Base-by-base conservation (phyloP, 2,888 invertebrate genomes). In the Zygogramma bicolorata region DNA sequence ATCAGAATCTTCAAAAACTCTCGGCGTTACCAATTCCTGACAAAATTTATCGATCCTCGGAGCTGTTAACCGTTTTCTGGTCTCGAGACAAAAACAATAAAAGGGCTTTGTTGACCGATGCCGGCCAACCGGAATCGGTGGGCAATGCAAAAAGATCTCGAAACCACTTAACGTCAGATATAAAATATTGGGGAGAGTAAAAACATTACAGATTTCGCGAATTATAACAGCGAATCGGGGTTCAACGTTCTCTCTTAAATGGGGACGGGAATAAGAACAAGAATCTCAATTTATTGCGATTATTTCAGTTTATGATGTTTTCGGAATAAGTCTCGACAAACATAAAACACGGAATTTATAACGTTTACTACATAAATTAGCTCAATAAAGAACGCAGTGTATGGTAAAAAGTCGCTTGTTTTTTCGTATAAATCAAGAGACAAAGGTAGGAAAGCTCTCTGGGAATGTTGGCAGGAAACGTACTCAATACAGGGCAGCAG, bases 111-210 rank as follows among this genome's bases (percentile, higher is more conserved):
- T 72, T 71, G 61, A 38, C 57, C 66, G 27, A 69, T 15, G 68
- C 60, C 53, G 46, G 25, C 67, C 49, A 71, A 74, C 67, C 49
- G 49, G 65, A 65, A 71, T 68, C 73, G 61, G 68, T 65, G 71
- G 73, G 72, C 68, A 73, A 70, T 71, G 73, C 75, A 77, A 77
- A 76, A 79, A 79, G 75, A 77, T 71, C 68, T 71, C 73, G 76
- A 74, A 75, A 68, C 75, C 79, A 75, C 78, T 80, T 79, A 79
- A 73, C 74, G 79, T 79, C 80, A 77, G 79, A 78, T 75, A 76
- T 78, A 75, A 80, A 80, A 78, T 78, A 79, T 78, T 70, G 77
- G 75, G 40, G 75, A 71, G 72, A 76, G 75, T 75, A 76, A 76
- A 79, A 79, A 76, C 79, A 75, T 74, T 74, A 72, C 74, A 69